phyloP scores from a whole-genome alignment of 2,888 invertebrate species.

The Apomyelois bistriatella region DNA sequence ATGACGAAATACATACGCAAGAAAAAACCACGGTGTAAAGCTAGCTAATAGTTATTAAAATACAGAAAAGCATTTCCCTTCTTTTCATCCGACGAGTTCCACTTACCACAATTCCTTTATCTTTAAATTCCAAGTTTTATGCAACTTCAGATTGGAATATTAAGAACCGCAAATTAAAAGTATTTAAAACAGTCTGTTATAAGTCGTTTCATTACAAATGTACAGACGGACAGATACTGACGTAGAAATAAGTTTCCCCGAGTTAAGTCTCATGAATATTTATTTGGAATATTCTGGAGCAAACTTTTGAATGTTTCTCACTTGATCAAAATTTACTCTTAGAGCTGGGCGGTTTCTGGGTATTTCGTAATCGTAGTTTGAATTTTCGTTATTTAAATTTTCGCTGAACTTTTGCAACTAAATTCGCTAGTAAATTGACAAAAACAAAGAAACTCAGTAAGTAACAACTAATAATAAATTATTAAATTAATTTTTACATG shows the following conservation, averaged over 20 bases:
- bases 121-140: slow-evolving; percentile 22
- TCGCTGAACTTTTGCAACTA: too few species aligned
- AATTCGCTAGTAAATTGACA: too few species aligned
- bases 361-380: slow-evolving; percentile 37
- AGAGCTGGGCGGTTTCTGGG: slow-evolving; percentile 42
- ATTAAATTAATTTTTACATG: too few species aligned
- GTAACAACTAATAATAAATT: too few species aligned
- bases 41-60: too few species aligned
- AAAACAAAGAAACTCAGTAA: too few species aligned
- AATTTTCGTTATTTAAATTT: slow-evolving; percentile 1
- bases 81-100: slow-evolving; percentile 17
- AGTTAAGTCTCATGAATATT: slow-evolving; percentile 77
- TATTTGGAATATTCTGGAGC: slow-evolving; percentile 53
- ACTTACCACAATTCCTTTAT: slow-evolving; percentile 20
- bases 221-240: slow-evolving; percentile 69
- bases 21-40: too few species aligned
- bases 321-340: slow-evolving; percentile 75
- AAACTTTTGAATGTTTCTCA: slow-evolving; percentile 72
- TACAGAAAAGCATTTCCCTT: slow-evolving; percentile 5
- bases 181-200: slow-evolving; percentile 57
- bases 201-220: slow-evolving; percentile 69
- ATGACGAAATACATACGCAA: too few species aligned
- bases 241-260: slow-evolving; percentile 70
- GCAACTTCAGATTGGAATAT: slow-evolving; percentile 31
- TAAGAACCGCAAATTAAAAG: slow-evolving; percentile 50